Conservation (phyloP, 2,113 vertebrate genomes). For the Poeciliopsis prolifica region DNA sequence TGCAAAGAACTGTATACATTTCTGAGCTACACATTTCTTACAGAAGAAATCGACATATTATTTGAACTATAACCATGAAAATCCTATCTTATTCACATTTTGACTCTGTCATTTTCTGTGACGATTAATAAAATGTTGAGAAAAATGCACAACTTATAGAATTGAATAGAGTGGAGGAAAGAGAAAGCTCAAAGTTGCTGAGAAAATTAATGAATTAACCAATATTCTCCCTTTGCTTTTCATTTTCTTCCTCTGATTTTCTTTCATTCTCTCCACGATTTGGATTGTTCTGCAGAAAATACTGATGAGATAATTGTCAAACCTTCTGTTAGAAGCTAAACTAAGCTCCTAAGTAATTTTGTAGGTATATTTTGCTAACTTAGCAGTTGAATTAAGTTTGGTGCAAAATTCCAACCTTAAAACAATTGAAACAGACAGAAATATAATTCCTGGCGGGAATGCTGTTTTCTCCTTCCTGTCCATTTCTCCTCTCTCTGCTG, state of each 20-base stretch:
- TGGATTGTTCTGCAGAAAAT: neutral
- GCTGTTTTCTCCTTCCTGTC: conserved; percentile 21
- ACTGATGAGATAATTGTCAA: neutral
- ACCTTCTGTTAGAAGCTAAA: neutral
- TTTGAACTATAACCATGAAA: neutral
- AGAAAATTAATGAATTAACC: neutral
- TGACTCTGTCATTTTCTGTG: neutral
- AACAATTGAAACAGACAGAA: neutral
- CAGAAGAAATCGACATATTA: neutral
- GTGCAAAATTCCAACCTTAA: neutral
- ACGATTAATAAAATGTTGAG: neutral
- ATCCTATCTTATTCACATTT: neutral
- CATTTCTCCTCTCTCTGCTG: conserved; percentile 32
- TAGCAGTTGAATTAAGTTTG: neutral
- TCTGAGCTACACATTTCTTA: neutral
- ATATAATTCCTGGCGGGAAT: conserved; percentile 42
- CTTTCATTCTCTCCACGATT: conserved; percentile 43
- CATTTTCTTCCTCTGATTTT: conserved; percentile 18
- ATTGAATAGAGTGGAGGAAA: neutral
- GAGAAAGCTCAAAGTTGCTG: neutral
- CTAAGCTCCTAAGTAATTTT: neutral
- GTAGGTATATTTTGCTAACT: neutral
- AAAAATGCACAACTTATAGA: neutral
- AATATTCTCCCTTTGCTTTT: neutral
- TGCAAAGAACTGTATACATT: neutral